Percentiles rank a stretch among this genome's conserved stretches.
phyloP scores from a whole-genome alignment of 1,140 invertebrate species.

The Lordiphosa mommai region DNA sequence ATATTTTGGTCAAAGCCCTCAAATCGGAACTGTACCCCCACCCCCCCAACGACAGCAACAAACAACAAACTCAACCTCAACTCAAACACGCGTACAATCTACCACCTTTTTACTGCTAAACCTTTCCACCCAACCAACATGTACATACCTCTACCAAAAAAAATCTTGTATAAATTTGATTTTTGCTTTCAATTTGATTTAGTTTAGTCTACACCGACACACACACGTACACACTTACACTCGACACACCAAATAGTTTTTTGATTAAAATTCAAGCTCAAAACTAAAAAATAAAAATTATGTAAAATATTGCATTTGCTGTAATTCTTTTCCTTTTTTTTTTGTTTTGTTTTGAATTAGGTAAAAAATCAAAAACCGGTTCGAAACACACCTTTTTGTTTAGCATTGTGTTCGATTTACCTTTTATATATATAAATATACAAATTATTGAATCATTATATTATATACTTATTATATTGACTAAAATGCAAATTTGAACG shows the following conservation, averaged over 20 bases:
- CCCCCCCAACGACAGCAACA: too few species aligned
- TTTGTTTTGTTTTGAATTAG: not conserved
- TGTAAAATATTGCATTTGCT: conserved; percentile 46
- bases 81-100: conserved; percentile 13
- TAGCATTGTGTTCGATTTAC: conserved; percentile 37
- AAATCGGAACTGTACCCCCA: too few species aligned
- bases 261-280: conserved; percentile 12
- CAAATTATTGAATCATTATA: conserved; percentile 1
- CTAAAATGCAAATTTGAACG: conserved; percentile 41
- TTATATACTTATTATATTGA: conserved; percentile 19
- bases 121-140: too few species aligned
- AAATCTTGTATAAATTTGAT: too few species aligned
- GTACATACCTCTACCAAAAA: too few species aligned
- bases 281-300: conserved; percentile 23
- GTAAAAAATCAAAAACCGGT: conserved; percentile 28
- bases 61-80: conserved; percentile 1
- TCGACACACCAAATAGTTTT: conserved; percentile 11
- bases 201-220: conserved; percentile 22
- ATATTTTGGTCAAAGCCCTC: conserved; percentile 75
- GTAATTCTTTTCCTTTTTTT: conserved; percentile 20
- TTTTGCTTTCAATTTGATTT: conserved; percentile 23
- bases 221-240: conserved; percentile 10
- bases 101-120: too few species aligned
- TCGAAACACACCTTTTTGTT: conserved; percentile 36
- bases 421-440: conserved; percentile 13